A percentile compares a stretch with the other conserved stretches of the same genome.
These are phyloP conservation scores for Apogon hyalosoma DNA, from an alignment of 2,797 vertebrate species.

Conservation along the genomic window DNA sequence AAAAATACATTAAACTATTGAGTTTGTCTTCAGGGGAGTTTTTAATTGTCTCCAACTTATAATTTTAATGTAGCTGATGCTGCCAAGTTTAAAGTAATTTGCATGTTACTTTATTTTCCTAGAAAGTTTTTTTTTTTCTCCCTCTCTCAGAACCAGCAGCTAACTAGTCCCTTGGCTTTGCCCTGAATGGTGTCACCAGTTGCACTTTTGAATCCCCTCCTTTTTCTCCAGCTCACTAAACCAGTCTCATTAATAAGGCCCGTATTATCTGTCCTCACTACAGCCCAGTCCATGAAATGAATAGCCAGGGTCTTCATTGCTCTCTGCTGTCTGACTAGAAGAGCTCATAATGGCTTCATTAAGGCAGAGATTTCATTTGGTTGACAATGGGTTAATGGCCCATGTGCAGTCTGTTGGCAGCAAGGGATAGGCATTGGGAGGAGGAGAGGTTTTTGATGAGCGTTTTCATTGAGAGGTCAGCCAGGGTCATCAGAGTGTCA, in stretches of 20 bases:
- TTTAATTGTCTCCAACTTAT: too few species aligned
- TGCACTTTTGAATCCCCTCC: constrained; percentile 76
- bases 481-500: constrained; percentile 82
- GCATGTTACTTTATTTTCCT: not conserved
- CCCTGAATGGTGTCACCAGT: constrained; percentile 79
- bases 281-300: constrained; percentile 87
- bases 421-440: constrained; percentile 62
- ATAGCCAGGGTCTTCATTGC: constrained; percentile 85
- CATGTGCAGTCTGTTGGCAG: constrained; percentile 79
- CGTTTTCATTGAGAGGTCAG: constrained; percentile 83
- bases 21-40: too few species aligned
- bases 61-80: not conserved
- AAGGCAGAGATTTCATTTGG: constrained; percentile 88
- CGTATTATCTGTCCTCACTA: constrained; percentile 79
- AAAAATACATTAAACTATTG: too few species aligned
- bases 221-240: constrained; percentile 80
- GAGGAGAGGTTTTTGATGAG: constrained; percentile 81
- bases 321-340: constrained; percentile 82
- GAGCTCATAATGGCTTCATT: constrained; percentile 90
- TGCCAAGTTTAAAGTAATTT: not conserved
- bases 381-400: constrained; percentile 89
- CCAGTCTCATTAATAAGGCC: constrained; percentile 84
- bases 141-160: constrained; percentile 58
- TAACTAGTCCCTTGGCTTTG: constrained; percentile 64
- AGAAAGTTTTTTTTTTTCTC: constrained; percentile 10